These are phyloP conservation scores for Dicrurus megarhynchus DNA, from an alignment of 2,113 vertebrate genomes.

Conservation along the genomic window DNA sequence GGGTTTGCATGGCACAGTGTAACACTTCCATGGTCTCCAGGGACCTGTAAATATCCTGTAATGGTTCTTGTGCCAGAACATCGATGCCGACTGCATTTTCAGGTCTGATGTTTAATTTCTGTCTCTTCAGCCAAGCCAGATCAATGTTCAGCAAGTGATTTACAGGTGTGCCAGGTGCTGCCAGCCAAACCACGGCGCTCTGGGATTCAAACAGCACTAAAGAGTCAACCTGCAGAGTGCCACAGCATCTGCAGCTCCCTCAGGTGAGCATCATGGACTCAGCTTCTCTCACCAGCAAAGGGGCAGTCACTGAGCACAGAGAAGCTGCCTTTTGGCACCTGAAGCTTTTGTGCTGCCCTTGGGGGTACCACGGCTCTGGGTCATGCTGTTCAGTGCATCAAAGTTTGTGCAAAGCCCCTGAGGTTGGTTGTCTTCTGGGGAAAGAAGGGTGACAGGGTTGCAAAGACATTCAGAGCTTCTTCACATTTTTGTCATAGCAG, in stretches of 20 bases:
- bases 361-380: neutral
- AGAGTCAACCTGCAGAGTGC: neutral
- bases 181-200: conserved; percentile 56
- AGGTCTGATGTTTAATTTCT: neutral
- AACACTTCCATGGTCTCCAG: neutral
- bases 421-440: neutral
- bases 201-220: conserved; percentile 46
- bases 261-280: neutral
- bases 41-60: neutral
- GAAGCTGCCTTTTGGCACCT: neutral
- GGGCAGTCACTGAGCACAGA: neutral
- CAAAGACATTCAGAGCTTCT: neutral
- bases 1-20: neutral
- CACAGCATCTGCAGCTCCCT: neutral
- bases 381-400: neutral
- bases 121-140: conserved; percentile 27
- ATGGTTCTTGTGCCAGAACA: neutral
- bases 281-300: neutral
- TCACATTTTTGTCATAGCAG: neutral
- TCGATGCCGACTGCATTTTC: neutral
- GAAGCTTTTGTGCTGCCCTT: neutral
- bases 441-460: neutral
- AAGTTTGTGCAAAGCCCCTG: neutral
- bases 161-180: conserved; percentile 31
- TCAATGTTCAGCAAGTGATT: conserved; percentile 42